These are phyloP conservation scores for Lipophrys pholis DNA, from an alignment of 2,113 vertebrate species.

Conservation along the genomic window DNA sequence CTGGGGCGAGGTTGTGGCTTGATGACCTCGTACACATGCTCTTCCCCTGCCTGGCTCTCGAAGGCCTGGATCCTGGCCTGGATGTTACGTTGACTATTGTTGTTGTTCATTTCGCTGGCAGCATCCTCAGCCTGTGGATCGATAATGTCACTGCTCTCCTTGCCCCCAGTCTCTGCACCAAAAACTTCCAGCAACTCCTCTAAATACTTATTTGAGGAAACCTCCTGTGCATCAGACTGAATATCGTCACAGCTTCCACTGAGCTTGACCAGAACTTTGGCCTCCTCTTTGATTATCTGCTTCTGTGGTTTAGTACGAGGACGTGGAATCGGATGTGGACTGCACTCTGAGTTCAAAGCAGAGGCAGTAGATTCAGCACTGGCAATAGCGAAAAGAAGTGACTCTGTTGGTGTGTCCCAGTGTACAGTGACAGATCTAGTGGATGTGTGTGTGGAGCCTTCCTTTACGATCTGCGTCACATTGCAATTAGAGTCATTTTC, in stretches of 20 bases:
- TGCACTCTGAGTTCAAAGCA: conserved; percentile 1
- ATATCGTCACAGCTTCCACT: conserved; percentile 62
- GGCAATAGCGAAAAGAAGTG: conserved; percentile 1
- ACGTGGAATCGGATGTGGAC: conserved; percentile 86
- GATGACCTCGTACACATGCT: conserved; percentile 52
- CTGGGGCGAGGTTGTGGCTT: conserved; percentile 85
- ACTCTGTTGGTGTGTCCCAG: conserved; percentile 40
- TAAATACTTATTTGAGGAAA: conserved; percentile 68
- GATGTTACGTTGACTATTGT: conserved; percentile 86
- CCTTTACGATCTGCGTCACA: conserved; percentile 71
- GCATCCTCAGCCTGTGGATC: conserved; percentile 53
- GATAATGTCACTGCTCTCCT: background rate
- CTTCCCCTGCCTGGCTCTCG: conserved; percentile 86
- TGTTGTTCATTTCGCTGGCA: conserved; percentile 84
- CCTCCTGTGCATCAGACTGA: conserved; percentile 14
- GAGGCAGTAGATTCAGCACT: conserved; percentile 12
- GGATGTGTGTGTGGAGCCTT: conserved; percentile 51
- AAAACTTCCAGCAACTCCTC: conserved; percentile 79
- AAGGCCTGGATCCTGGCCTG: conserved; percentile 91
- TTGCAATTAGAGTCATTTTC: conserved; percentile 39
- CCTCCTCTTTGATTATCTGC: conserved; percentile 77
- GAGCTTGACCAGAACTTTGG: conserved; percentile 69
- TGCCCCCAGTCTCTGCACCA: conserved; percentile 65
- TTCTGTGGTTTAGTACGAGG: conserved; percentile 89
- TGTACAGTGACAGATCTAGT: conserved; percentile 62